These are phyloP conservation scores for Amazonetta brasiliensis DNA, from an alignment of 2,797 vertebrate species.

Conservation along the genomic window DNA sequence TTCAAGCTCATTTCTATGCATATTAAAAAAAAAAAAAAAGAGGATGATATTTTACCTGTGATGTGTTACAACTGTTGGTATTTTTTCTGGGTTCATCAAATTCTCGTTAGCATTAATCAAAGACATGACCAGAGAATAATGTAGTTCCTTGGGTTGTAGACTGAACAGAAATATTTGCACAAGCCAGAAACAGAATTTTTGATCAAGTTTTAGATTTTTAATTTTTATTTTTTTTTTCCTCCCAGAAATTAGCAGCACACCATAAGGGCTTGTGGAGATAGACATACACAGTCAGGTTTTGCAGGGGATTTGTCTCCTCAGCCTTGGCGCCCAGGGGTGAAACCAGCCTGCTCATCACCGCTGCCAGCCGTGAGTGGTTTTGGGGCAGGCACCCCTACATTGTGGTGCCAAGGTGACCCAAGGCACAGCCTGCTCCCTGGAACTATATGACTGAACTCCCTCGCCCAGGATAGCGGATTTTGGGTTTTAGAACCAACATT, in stretches of 20 bases:
- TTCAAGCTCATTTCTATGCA: conserved; percentile 59
- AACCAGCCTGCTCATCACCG: not conserved
- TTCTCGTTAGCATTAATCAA: conserved; percentile 15
- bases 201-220: not conserved
- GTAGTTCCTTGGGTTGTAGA: not conserved
- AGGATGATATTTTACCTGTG: conserved; percentile 14
- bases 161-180: not conserved
- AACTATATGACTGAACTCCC: not conserved
- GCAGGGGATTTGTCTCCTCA: not conserved
- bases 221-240: not conserved
- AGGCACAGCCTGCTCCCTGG: not conserved
- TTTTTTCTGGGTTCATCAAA: conserved; percentile 32
- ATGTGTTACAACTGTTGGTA: not conserved
- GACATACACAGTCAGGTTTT: too few species aligned
- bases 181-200: not conserved
- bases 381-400: not conserved
- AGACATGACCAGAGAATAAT: not conserved
- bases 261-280: not conserved
- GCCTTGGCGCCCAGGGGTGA: not conserved
- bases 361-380: not conserved
- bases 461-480: fast-evolving
- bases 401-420: not conserved
- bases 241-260: not conserved
- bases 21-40: not conserved
- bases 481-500: not conserved